These are phyloP conservation scores for Chloroceryle aenea DNA, from an alignment of 2,113 vertebrate genomes.

Conservation along the genomic window DNA sequence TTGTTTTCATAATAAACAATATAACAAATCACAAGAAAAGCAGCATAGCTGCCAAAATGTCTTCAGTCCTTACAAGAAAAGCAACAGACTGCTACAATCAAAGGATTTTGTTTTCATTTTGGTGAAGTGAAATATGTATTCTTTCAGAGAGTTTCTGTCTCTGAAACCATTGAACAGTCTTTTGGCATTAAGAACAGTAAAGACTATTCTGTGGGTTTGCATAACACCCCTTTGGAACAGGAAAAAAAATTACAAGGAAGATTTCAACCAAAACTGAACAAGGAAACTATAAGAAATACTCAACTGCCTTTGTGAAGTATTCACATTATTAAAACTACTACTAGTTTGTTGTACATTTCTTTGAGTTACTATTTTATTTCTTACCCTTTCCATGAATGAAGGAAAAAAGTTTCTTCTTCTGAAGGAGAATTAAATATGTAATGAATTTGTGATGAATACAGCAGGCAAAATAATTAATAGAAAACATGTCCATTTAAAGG, in stretches of 20 bases:
- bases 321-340: neutral
- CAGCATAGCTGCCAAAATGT: neutral
- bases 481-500: neutral
- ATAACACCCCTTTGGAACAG: neutral
- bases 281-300: neutral
- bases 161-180: neutral
- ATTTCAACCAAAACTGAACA: neutral
- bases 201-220: neutral
- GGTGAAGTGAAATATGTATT: neutral
- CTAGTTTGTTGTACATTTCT: neutral
- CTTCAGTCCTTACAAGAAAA: neutral
- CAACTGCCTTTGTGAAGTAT: neutral
- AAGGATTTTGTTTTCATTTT: conserved; percentile 25
- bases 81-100: neutral
- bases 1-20: conserved; percentile 49
- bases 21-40: conserved; percentile 48
- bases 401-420: neutral
- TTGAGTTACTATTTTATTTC: neutral
- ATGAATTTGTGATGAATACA: neutral
- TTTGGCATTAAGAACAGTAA: neutral
- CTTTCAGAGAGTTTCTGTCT: neutral
- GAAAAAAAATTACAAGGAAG: neutral
- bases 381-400: neutral
- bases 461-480: neutral
- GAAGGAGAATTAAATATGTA: neutral